A percentile compares a stretch with the other conserved stretches of the same genome.
These are phyloP conservation scores for Diplolepis rosae DNA, from an alignment of 2,888 invertebrate species.

Conservation along the genomic window DNA sequence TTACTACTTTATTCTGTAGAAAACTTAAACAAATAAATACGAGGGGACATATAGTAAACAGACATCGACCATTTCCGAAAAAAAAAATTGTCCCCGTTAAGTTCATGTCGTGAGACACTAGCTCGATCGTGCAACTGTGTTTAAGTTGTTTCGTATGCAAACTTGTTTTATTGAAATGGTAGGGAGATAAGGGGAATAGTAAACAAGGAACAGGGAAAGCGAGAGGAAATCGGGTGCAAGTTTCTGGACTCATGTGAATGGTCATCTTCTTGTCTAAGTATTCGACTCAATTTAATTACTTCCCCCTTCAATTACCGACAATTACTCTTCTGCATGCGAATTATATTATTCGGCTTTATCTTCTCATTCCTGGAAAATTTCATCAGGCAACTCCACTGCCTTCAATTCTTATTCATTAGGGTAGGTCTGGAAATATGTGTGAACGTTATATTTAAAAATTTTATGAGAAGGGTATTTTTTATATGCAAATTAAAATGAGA, in stretches of 20 bases:
- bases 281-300: constrained; percentile 68
- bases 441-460: neutral
- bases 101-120: constrained; percentile 55
- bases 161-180: constrained; percentile 69
- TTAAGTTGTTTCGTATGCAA: constrained; percentile 69
- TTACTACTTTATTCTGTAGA: too few species aligned
- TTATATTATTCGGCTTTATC: constrained; percentile 63
- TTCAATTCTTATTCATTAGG: constrained; percentile 21
- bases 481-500: constrained; percentile 8
- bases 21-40: neutral
- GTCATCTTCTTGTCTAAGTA: constrained; percentile 67
- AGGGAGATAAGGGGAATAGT: constrained; percentile 52
- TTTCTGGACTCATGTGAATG: constrained; percentile 66
- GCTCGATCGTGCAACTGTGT: constrained; percentile 44
- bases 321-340: constrained; percentile 69
- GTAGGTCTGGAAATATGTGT: neutral
- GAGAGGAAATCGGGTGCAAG: constrained; percentile 43
- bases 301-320: constrained; percentile 71
- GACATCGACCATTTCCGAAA: constrained; percentile 57
- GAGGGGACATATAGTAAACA: neutral
- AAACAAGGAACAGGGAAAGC: constrained; percentile 47
- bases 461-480: neutral
- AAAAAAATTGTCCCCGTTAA: constrained; percentile 59
- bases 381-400: too few species aligned
- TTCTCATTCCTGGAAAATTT: constrained; percentile 34